phyloP scores from a whole-genome alignment of 2,888 invertebrate species.

The Cabera pusaria region DNA sequence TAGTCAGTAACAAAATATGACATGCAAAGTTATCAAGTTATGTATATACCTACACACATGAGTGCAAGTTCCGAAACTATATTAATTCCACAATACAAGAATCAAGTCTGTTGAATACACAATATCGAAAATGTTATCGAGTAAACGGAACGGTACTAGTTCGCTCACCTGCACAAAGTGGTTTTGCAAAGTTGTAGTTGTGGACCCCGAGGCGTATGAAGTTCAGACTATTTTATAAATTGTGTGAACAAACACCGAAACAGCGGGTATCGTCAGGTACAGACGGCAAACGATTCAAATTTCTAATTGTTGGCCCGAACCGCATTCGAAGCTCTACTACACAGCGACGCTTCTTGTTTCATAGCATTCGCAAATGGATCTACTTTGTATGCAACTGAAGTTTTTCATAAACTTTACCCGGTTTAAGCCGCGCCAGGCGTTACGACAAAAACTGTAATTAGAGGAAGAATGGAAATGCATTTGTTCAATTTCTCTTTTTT shows the following conservation, averaged over 20 bases:
- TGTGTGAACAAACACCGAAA: constrained; percentile 24
- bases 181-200: constrained; percentile 7
- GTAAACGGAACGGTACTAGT: too few relatives aligned
- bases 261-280: constrained; percentile 15
- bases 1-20: too few relatives aligned
- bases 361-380: constrained; percentile 57
- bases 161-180: too few relatives aligned
- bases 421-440: constrained; percentile 52
- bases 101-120: too few relatives aligned
- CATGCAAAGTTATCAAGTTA: too few relatives aligned
- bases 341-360: constrained; percentile 39
- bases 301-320: constrained; percentile 48
- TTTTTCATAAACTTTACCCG: constrained; percentile 64
- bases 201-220: constrained; percentile 9
- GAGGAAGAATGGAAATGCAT: constrained; percentile 63
- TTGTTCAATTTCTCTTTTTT: constrained; percentile 47
- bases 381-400: constrained; percentile 65
- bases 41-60: too few relatives aligned
- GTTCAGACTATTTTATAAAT: constrained; percentile 19
- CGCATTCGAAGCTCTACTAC: constrained; percentile 36
- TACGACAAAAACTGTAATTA: constrained; percentile 65
- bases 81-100: too few relatives aligned
- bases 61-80: too few relatives aligned
- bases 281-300: constrained; percentile 40
- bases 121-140: too few relatives aligned